These are phyloP conservation scores for Sinocyclocheilus grahami DNA, from an alignment of 2,113 vertebrate species.

Conservation along the genomic window DNA sequence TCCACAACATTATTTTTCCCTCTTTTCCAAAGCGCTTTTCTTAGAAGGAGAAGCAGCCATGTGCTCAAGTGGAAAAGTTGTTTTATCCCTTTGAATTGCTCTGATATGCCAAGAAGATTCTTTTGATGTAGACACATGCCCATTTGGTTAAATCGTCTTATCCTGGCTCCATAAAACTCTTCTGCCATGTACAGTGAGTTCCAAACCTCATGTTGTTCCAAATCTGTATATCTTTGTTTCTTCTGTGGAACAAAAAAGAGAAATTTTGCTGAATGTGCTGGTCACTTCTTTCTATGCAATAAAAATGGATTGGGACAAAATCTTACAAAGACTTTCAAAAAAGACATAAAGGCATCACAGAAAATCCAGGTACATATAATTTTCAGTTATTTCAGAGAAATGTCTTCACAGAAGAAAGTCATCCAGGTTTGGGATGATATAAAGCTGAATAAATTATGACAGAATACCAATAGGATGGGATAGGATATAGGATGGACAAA, in stretches of 20 bases:
- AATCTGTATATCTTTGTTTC: not conserved
- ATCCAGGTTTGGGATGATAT: not conserved
- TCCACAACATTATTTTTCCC: not conserved
- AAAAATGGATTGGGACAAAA: not conserved
- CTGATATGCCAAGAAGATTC: slow-evolving; percentile 6
- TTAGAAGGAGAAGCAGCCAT: not conserved
- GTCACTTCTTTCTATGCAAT: too few species aligned
- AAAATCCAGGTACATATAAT: not conserved
- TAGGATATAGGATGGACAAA: too few species aligned
- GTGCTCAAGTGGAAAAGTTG: slow-evolving; percentile 9
- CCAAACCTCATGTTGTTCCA: not conserved
- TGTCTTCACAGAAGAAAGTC: not conserved
- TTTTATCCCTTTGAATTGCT: not conserved
- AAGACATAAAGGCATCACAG: not conserved
- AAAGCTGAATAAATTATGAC: not conserved
- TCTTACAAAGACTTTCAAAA: not conserved
- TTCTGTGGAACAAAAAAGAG: not conserved
- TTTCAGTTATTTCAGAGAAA: not conserved
- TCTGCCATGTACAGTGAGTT: not conserved
- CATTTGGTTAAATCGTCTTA: not conserved
- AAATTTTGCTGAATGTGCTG: too few species aligned
- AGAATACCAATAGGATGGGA: not conserved
- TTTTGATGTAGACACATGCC: slow-evolving; percentile 17
- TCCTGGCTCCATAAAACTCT: not conserved
- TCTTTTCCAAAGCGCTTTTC: slow-evolving; percentile 1